Evolutionary conservation across 2,888 invertebrate species (phyloP).

Genomic region (Eupithecia abbreviata): DNA sequence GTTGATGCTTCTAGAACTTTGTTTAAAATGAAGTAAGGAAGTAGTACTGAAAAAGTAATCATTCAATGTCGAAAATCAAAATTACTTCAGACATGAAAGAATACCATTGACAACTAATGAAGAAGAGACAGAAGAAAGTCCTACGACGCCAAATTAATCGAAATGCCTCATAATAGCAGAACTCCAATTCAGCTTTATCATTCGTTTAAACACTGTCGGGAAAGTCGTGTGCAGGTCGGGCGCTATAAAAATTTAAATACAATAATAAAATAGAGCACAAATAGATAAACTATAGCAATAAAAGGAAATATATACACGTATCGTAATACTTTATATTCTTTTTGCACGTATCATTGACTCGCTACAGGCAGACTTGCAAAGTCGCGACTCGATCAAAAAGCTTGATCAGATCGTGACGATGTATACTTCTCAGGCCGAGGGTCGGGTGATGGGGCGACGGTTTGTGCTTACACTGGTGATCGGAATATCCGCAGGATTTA

Average conservation of each 20-base stretch:
- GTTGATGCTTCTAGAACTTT: neutral
- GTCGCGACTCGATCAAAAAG: conserved; percentile 32
- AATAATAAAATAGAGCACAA: neutral
- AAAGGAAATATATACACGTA: neutral
- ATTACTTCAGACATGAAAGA: neutral
- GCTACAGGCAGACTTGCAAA: conserved; percentile 28
- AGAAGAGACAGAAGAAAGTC: neutral
- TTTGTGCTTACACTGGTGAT: conserved; percentile 88
- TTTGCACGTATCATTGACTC: conserved; percentile 18
- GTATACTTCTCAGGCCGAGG: conserved; percentile 71
- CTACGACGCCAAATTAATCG: neutral
- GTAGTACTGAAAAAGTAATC: neutral
- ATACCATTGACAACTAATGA: neutral
- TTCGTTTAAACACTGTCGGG: neutral
- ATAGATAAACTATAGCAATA: neutral
- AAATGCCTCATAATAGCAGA: neutral
- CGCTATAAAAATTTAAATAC: neutral
- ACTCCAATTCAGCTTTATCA: neutral
- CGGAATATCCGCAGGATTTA: conserved; percentile 90
- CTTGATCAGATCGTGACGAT: neutral
- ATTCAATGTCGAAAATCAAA: neutral
- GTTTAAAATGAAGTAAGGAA: neutral
- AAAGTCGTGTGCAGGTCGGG: neutral
- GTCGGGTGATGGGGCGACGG: conserved; percentile 85
- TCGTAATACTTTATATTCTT: too few species aligned